Percentiles rank a stretch among this genome's conserved stretches.
These are phyloP conservation scores for Tokudaia tokunoshimensis DNA, from an alignment of 2,797 vertebrate genomes.

Conservation along the genomic window DNA sequence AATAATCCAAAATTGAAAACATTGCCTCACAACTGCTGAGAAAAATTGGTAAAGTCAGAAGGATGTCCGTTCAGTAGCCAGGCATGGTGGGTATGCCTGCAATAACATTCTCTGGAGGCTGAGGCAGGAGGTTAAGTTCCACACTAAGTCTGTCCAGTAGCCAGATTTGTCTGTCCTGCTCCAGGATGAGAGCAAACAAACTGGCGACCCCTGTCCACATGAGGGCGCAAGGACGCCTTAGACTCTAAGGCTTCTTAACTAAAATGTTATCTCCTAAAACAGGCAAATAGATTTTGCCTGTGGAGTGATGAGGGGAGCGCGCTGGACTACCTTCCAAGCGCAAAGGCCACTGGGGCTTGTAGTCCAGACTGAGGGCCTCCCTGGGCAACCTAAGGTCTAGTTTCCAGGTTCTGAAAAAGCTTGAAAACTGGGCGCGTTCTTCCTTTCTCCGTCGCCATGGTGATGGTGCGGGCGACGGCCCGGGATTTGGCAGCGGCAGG, in stretches of 20 bases:
- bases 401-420: conserved; percentile 22
- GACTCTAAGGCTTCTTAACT: not conserved
- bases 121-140: not conserved
- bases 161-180: not conserved
- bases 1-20: not conserved
- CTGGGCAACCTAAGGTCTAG: not conserved
- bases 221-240: conserved; percentile 62
- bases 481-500: conserved; percentile 64
- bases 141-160: too few relatives aligned
- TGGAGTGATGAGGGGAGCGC: not conserved
- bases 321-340: too few relatives aligned
- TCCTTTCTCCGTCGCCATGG: conserved; percentile 71
- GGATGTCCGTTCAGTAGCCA: not conserved
- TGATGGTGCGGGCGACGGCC: conserved; percentile 61
- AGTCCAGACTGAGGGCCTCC: conserved; percentile 20
- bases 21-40: not conserved
- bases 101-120: not conserved
- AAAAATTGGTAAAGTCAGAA: not conserved
- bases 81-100: not conserved
- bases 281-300: not conserved
- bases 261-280: conserved; percentile 62
- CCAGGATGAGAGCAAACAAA: not conserved
- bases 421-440: conserved; percentile 44
- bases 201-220: conserved; percentile 54
- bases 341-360: conserved; percentile 57